Evolutionary conservation across 2,113 vertebrate genomes (phyloP), one percentile per base, ranked within the genome.

Genomic region (Gallinago media): DNA sequence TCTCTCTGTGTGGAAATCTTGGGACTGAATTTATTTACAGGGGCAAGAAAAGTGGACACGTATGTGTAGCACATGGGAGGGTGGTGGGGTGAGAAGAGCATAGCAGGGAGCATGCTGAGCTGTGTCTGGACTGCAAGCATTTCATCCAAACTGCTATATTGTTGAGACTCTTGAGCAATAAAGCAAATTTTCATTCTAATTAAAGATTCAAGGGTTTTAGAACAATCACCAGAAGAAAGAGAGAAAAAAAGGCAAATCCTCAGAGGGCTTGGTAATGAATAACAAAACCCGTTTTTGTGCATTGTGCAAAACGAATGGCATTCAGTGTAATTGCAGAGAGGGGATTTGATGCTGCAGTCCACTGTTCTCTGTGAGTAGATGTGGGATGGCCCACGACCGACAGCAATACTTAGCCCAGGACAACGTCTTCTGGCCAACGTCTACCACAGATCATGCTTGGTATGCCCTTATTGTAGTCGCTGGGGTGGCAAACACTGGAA

Each of bases 131-230:
- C 79, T 75, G 54, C 4, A 9, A 95, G 55, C 44, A 76, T 89
- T 95, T 87, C 42, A 85, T 91, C 93, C 88, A 81, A 84, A 81
- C 68, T 86, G 65, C 95, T 93, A 93, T 93, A 96, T 93, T 94
- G 92, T 94, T 93, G 92, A 84, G 90, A 72, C 92, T 96, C 83
- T 96, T 92, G 80, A 96, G 96, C 94, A 97, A 96, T 94, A 93
- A 96, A 91, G 92, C 68, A 89, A 85, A 91, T 94, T 94, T 96
- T 96, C 89, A 74, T 94, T 94, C 89, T 88, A 95, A 93, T 96
- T 93, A 94, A 86, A 93, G 91, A 94, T 94, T 96, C 91, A 91
- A 96, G 94, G 78, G 81, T 38, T 91, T 96, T 92, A 96, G 91
- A 97, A 97, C 95, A 96, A 96, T 94, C 78, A 84, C 56, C n/a